A percentile compares a stretch with the other conserved stretches of the same genome.
Evolutionary conservation across 1,140 invertebrate species (phyloP).

Genomic region (Drosophila varians): DNA sequence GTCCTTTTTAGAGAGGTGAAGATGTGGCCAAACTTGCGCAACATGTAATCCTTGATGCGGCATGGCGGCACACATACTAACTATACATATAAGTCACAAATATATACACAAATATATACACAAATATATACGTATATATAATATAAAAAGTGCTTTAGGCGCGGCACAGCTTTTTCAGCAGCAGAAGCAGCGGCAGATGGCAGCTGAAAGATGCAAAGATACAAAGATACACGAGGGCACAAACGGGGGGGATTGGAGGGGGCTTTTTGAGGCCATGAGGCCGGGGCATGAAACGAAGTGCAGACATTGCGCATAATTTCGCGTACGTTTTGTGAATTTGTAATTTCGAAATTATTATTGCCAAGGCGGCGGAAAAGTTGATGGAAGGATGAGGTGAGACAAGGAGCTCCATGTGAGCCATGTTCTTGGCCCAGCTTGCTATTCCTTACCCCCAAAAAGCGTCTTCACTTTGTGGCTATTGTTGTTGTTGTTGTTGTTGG

Average conservation of each 20-base stretch:
- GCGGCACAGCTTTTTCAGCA: slow-evolving; percentile 64
- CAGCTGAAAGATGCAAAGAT: slow-evolving; percentile 65
- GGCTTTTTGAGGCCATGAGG: slow-evolving; percentile 8
- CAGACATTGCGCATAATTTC: slow-evolving; percentile 79
- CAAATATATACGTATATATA: slow-evolving; percentile 36
- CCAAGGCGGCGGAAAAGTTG: slow-evolving; percentile 26
- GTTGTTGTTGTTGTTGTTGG: slow-evolving; percentile 39
- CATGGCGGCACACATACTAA: slow-evolving; percentile 47
- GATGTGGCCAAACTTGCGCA: slow-evolving; percentile 36
- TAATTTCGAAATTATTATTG: slow-evolving; percentile 80
- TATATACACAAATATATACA: slow-evolving; percentile 29
- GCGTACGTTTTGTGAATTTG: slow-evolving; percentile 81
- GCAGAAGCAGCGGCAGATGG: slow-evolving; percentile 66
- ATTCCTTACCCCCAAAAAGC: too few relatives aligned
- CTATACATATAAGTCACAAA: slow-evolving; percentile 21
- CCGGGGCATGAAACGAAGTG: slow-evolving; percentile 47
- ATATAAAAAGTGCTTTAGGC: slow-evolving; percentile 66
- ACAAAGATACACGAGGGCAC: slow-evolving; percentile 22
- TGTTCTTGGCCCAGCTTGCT: slow-evolving; percentile 25
- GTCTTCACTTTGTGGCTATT: not conserved
- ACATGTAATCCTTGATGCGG: slow-evolving; percentile 65
- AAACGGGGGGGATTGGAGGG: slow-evolving; percentile 11
- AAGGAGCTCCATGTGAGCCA: slow-evolving; percentile 46
- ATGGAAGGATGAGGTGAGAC: slow-evolving; percentile 38
- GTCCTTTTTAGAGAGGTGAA: slow-evolving; percentile 13